Percentiles rank a stretch among this genome's conserved stretches.
These are phyloP conservation scores for Pediacus dermestoides DNA, from an alignment of 2,888 invertebrate species.

Conservation along the genomic window DNA sequence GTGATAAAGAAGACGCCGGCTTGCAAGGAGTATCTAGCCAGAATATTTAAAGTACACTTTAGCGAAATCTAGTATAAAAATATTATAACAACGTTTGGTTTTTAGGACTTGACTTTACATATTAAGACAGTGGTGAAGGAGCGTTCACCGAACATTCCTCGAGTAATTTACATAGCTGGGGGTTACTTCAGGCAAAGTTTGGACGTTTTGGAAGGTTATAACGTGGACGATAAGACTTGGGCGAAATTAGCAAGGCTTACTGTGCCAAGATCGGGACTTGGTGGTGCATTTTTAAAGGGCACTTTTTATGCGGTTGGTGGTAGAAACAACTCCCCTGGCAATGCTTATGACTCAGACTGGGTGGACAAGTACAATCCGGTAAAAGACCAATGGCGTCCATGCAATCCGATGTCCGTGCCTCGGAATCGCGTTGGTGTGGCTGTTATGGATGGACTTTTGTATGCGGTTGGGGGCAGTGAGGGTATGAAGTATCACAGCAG, in stretches of 20 bases:
- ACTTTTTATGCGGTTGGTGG: slow-evolving; percentile 91
- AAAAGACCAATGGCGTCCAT: slow-evolving; percentile 81
- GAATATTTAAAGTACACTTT: slow-evolving; percentile 86
- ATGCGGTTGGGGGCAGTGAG: slow-evolving; percentile 89
- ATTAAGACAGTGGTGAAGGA: slow-evolving; percentile 82
- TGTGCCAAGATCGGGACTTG: slow-evolving; percentile 82
- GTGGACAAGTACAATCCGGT: slow-evolving; percentile 85
- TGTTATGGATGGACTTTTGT: slow-evolving; percentile 88
- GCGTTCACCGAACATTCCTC: slow-evolving; percentile 81
- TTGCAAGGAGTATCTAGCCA: slow-evolving; percentile 83
- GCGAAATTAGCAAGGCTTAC: slow-evolving; percentile 76
- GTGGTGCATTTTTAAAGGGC: slow-evolving; percentile 82
- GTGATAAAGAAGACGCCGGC: slow-evolving; percentile 84
- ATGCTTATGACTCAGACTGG: slow-evolving; percentile 84
- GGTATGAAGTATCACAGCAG: slow-evolving; percentile 81
- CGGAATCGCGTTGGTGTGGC: slow-evolving; percentile 88
- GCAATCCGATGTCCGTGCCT: slow-evolving; percentile 83
- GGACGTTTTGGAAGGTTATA: slow-evolving; percentile 84
- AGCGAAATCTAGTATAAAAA: no score
- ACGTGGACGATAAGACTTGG: slow-evolving; percentile 84
- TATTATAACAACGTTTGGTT: slow-evolving; percentile 8
- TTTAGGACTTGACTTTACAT: slow-evolving; percentile 80
- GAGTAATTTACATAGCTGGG: slow-evolving; percentile 88
- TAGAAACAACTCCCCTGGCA: slow-evolving; percentile 84
- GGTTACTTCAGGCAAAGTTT: slow-evolving; percentile 85